Evolutionary conservation across 2,797 vertebrate species (phyloP).

Genomic region (Nyctalus aviator): DNA sequence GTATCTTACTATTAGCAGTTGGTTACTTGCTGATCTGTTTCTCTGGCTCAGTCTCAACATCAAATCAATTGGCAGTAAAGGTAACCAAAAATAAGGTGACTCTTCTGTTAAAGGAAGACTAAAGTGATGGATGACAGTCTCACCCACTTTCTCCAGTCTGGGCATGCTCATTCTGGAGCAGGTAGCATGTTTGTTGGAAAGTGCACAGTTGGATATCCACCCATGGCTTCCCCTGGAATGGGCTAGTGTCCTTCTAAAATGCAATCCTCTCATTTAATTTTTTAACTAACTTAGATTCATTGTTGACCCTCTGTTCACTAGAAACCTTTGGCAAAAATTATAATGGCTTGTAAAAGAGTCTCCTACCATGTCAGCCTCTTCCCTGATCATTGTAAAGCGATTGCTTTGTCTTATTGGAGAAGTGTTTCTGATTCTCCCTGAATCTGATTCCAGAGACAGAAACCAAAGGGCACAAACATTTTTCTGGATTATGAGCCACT

Average conservation of each 20-base stretch:
- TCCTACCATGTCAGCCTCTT: background rate
- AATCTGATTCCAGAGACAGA: constrained; percentile 11
- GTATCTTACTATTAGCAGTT: background rate
- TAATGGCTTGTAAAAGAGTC: constrained; percentile 39
- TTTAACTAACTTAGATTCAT: constrained; percentile 21
- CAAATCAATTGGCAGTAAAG: background rate
- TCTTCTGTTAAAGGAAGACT: background rate
- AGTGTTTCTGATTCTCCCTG: background rate
- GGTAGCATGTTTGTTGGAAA: background rate
- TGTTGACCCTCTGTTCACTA: background rate
- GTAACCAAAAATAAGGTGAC: background rate
- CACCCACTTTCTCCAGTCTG: background rate
- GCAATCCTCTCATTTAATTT: background rate
- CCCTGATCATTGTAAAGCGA: background rate
- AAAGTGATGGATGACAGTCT: background rate
- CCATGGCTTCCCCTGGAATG: background rate
- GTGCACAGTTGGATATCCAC: background rate
- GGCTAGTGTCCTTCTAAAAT: background rate
- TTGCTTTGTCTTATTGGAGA: constrained; percentile 28
- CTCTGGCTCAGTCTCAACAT: background rate
- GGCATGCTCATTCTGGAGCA: background rate
- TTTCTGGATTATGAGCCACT: background rate
- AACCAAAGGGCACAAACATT: background rate
- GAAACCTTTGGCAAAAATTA: background rate
- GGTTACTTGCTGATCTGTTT: background rate